These are phyloP conservation scores for Canis aureus DNA, from an alignment of 2,113 vertebrate species.

Conservation along the genomic window DNA sequence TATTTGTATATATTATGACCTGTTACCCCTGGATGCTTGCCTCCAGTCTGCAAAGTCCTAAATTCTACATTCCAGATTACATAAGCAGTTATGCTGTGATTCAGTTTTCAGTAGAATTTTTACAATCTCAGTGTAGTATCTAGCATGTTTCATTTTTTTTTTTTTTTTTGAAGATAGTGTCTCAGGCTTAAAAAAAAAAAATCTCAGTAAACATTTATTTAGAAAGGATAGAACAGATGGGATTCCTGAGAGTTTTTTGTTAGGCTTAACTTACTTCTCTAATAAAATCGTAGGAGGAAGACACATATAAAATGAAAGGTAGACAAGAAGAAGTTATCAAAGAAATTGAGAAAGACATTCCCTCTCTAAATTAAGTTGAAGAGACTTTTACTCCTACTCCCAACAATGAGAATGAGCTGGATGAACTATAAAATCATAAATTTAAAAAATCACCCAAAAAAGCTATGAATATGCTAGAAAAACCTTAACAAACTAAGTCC, in stretches of 20 bases:
- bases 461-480: background rate
- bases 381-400: background rate
- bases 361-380: background rate
- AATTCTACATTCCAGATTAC: background rate
- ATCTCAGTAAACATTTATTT: background rate
- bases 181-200: background rate
- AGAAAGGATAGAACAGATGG: slow-evolving; percentile 14
- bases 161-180: slow-evolving; percentile 12
- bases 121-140: background rate
- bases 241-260: slow-evolving; percentile 13
- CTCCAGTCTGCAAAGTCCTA: background rate
- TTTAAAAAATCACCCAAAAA: background rate
- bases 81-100: background rate
- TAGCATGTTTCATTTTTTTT: background rate
- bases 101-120: background rate
- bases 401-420: background rate
- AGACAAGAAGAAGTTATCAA: background rate
- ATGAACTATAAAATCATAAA: background rate
- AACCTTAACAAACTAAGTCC: slow-evolving; percentile 6
- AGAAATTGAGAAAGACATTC: slow-evolving; percentile 39
- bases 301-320: background rate
- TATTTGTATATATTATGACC: background rate
- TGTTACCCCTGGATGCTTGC: background rate
- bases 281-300: slow-evolving; percentile 1
- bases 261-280: background rate